Percentiles rank a stretch among this genome's conserved stretches.
Evolutionary conservation across 2,797 vertebrate genomes (phyloP).

Genomic region (Lepus oiostolus): DNA sequence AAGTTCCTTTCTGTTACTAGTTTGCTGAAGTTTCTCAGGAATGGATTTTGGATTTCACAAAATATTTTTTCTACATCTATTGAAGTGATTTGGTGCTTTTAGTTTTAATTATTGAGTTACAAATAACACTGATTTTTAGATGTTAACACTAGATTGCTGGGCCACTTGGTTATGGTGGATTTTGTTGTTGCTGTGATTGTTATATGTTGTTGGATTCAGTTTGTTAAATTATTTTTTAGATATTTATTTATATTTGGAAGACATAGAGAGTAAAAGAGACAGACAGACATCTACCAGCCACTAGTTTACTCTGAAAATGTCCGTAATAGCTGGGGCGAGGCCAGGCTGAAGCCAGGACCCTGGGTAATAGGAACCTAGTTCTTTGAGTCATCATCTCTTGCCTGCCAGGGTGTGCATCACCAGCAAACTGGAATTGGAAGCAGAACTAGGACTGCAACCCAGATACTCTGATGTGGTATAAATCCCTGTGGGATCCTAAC

Average conservation of each 20-base stretch:
- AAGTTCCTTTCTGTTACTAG: background rate
- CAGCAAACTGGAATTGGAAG: no score
- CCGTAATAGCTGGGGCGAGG: no score
- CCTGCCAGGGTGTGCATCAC: no score
- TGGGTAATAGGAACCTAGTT: no score
- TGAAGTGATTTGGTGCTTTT: background rate
- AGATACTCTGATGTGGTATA: no score
- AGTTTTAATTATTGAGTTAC: background rate
- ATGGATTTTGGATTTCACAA: background rate
- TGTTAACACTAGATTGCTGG: background rate
- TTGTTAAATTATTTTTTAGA: conserved; percentile 23
- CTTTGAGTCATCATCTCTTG: no score
- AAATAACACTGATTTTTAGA: conserved; percentile 5
- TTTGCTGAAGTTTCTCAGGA: conserved; percentile 16
- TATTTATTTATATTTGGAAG: background rate
- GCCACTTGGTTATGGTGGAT: background rate
- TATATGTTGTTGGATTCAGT: background rate
- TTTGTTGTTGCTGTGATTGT: background rate
- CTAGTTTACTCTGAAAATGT: no score
- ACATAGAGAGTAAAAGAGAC: background rate
- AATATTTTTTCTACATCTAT: background rate
- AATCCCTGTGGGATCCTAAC: no score
- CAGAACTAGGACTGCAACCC: no score
- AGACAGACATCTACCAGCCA: no score
- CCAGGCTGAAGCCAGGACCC: no score